Conservation (phyloP, 2,113 vertebrate genomes). For the Dicrurus megarhynchus region DNA sequence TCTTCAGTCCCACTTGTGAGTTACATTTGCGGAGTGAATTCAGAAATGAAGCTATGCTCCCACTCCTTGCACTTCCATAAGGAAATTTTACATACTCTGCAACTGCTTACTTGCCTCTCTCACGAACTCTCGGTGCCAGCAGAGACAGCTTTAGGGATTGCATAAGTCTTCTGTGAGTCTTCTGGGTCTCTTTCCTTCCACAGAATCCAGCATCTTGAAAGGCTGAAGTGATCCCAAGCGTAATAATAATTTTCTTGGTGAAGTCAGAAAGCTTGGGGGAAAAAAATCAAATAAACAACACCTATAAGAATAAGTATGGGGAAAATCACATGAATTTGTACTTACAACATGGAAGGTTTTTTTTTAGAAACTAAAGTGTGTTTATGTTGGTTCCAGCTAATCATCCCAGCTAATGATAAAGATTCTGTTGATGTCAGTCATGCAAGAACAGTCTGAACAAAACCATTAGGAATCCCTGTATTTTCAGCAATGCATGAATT, state of each 20-base stretch:
- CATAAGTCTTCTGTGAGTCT: background rate
- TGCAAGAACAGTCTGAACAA: background rate
- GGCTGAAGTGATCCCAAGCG: background rate
- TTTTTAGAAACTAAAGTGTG: background rate
- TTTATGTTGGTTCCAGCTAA: too few species aligned
- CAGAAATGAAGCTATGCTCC: fast-evolving
- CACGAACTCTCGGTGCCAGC: fast-evolving
- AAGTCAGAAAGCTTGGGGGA: background rate
- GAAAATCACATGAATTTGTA: background rate
- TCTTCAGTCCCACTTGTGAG: background rate
- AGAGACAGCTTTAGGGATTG: background rate
- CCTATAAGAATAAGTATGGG: background rate
- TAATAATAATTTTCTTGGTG: background rate
- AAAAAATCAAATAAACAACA: background rate
- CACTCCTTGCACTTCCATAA: background rate
- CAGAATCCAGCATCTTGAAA: background rate
- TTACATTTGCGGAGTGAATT: background rate
- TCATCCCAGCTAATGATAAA: background rate
- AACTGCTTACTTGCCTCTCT: background rate
- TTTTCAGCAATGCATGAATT: background rate
- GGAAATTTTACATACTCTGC: background rate
- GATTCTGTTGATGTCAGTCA: background rate
- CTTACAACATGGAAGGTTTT: background rate
- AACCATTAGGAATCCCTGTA: background rate
- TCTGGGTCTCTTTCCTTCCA: background rate